Base-by-base conservation (phyloP, 2,888 invertebrate species). In the Cantharis lateralis region DNA sequence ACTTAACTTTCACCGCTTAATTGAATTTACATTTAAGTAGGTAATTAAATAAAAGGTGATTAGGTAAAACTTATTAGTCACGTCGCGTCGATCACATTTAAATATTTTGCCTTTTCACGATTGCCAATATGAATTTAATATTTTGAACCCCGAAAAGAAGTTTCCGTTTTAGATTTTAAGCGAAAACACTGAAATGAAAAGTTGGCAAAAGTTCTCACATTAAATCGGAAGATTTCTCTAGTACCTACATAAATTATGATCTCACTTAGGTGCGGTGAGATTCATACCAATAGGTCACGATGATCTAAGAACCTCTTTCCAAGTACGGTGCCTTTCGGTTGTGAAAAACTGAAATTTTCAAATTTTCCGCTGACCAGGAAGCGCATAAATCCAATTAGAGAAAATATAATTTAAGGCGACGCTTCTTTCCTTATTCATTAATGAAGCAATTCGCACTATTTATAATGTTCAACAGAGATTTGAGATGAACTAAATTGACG, bases 401-500 rank as follows among this genome's bases (percentile, higher is more conserved):
- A n/a, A 79, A 76, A 66, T 18, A 72, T 78, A 81, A 81, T 80
- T 80, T 80, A 78, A 48, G 48, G 2, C 76, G 73, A 74, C 64
- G 68, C 71, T 75, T 79, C 74, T 78, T 77, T 77, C 76, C 72
- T 77, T 74, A 79, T 79, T 82, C 80, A 78, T 79, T 79, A 78
- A 72, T 66, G 71, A 20, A 74, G 64, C 73, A 75, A 76, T 76
- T 48, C 48, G 48, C 69, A 70, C 80, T 81, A 81, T 82, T 82
- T 81, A 82, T 81, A 81, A 80, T 71, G 76, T 75, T 76, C 73
- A 75, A 70, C 74, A 70, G 74, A 74, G 79, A 80, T 80, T 79
- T 78, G 79, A 78, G 78, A 77, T 75, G 79, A 66, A 77, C 80
- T 71, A 78, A 82, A 83, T 81, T 79, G 78, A 79, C 81, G 77